phyloP scores from a whole-genome alignment of 2,888 invertebrate genomes.

The Xestobium rufovillosum region DNA sequence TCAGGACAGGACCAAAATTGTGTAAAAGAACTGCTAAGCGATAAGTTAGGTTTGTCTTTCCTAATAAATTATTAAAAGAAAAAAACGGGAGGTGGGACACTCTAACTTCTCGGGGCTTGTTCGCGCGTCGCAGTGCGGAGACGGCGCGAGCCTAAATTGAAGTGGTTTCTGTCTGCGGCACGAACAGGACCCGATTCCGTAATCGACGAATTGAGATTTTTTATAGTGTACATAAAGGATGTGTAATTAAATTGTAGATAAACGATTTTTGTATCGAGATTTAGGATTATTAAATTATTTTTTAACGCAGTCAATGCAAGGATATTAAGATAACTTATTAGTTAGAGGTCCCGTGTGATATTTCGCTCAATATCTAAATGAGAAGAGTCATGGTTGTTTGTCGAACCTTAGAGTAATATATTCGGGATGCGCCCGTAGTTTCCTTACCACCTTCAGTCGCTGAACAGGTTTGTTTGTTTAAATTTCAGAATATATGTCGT shows the following conservation, averaged over 20 bases:
- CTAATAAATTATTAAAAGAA: slow-evolving; percentile 5
- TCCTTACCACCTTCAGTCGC: slow-evolving; percentile 22
- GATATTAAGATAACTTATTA: slow-evolving; percentile 21
- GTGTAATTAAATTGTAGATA: slow-evolving; percentile 18
- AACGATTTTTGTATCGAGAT: slow-evolving; percentile 3
- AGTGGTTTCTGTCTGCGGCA: too few relatives aligned
- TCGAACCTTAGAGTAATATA: too few relatives aligned
- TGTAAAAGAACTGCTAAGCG: slow-evolving; percentile 18
- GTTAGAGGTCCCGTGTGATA: slow-evolving; percentile 38
- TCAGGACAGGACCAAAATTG: slow-evolving; percentile 33
- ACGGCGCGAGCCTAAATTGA: too few relatives aligned
- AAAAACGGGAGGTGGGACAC: slow-evolving; percentile 18
- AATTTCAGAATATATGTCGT: slow-evolving; percentile 16
- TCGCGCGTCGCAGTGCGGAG: too few relatives aligned
- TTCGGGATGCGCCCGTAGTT: too few relatives aligned
- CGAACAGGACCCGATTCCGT: too few relatives aligned
- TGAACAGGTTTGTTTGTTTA: slow-evolving; percentile 4
- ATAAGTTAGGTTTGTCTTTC: slow-evolving; percentile 5
- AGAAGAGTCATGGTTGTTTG: slow-evolving; percentile 31
- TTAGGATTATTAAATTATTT: slow-evolving; percentile 19
- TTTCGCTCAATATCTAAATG: slow-evolving; percentile 35
- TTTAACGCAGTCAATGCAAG: slow-evolving; percentile 12
- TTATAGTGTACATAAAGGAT: too few relatives aligned
- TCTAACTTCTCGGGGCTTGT: slow-evolving; percentile 19
- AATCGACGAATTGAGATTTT: too few relatives aligned